A percentile compares a stretch with the other conserved stretches of the same genome.
phyloP scores from a whole-genome alignment of 2,113 vertebrate genomes.

The Solea senegalensis region DNA sequence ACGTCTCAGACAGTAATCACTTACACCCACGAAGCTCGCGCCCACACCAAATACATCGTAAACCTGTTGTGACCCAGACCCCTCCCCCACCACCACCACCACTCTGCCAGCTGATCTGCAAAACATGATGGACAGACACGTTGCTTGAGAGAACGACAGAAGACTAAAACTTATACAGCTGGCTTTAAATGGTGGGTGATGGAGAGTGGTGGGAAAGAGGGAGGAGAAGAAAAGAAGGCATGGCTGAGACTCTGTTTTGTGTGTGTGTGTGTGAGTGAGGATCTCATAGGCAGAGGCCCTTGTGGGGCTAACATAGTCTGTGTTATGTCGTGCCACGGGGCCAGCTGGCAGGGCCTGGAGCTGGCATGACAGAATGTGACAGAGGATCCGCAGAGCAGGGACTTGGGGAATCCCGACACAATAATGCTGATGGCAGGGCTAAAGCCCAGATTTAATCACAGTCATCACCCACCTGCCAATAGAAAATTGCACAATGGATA shows the following conservation, averaged over 20 bases:
- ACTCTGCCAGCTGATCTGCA: constrained; percentile 39
- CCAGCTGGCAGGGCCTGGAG: constrained; percentile 79
- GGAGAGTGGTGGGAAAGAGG: constrained; percentile 33
- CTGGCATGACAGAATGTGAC: constrained; percentile 84
- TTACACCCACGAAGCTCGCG: constrained; percentile 44
- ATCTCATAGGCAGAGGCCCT: constrained; percentile 40
- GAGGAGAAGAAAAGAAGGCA: constrained; percentile 36
- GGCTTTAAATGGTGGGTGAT: constrained; percentile 41
- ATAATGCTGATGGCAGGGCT: constrained; percentile 80
- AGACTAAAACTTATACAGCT: constrained; percentile 54
- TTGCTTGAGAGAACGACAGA: constrained; percentile 23
- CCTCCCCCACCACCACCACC: constrained; percentile 2
- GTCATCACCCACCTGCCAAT: constrained; percentile 83
- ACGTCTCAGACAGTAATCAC: constrained; percentile 62
- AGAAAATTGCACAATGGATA: constrained; percentile 75
- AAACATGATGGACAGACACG: constrained; percentile 49
- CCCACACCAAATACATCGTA: constrained; percentile 52
- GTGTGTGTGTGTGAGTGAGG: background rate
- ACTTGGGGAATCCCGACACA: constrained; percentile 82
- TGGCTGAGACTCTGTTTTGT: constrained; percentile 41
- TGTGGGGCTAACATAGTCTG: constrained; percentile 57
- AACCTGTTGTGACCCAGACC: constrained; percentile 59
- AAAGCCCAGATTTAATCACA: constrained; percentile 83
- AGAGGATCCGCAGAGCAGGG: constrained; percentile 78
- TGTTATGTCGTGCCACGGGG: constrained; percentile 68